A percentile compares a stretch with the other conserved stretches of the same genome.
These are phyloP conservation scores for Machimus rusticus DNA, from an alignment of 2,888 invertebrate genomes.

Conservation along the genomic window DNA sequence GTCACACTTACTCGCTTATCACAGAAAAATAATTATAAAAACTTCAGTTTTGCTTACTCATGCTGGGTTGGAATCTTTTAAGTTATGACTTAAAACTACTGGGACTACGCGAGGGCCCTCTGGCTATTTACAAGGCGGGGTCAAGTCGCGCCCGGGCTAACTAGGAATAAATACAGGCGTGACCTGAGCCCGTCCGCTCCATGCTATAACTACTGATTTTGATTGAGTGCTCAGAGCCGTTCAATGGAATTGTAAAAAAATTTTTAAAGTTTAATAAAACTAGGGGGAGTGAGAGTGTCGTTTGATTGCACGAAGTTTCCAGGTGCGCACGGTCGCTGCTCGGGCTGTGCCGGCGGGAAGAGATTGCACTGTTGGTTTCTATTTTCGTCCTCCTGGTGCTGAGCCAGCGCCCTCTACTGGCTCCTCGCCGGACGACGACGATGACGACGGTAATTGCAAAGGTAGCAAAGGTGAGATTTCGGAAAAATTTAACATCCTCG, in stretches of 20 bases:
- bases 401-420: background rate
- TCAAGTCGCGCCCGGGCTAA: background rate
- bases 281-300: background rate
- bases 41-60: slow-evolving; percentile 8
- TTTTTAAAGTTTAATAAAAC: background rate
- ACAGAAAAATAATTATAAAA: slow-evolving; percentile 38
- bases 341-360: background rate
- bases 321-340: background rate
- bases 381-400: background rate
- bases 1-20: slow-evolving; percentile 35
- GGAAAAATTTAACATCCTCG: background rate
- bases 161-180: slow-evolving; percentile 10
- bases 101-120: background rate
- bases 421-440: background rate
- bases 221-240: slow-evolving; percentile 23
- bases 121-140: slow-evolving; percentile 8
- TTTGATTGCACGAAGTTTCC: background rate
- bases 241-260: slow-evolving; percentile 13
- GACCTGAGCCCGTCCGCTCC: background rate
- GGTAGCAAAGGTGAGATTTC: background rate
- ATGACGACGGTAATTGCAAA: background rate
- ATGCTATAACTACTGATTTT: slow-evolving; percentile 24
- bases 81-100: background rate
- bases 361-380: background rate
- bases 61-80: background rate